A percentile compares a stretch with the other conserved stretches of the same genome.
Evolutionary conservation across 2,113 vertebrate genomes (phyloP).

Genomic region (Poeciliopsis retropinna): DNA sequence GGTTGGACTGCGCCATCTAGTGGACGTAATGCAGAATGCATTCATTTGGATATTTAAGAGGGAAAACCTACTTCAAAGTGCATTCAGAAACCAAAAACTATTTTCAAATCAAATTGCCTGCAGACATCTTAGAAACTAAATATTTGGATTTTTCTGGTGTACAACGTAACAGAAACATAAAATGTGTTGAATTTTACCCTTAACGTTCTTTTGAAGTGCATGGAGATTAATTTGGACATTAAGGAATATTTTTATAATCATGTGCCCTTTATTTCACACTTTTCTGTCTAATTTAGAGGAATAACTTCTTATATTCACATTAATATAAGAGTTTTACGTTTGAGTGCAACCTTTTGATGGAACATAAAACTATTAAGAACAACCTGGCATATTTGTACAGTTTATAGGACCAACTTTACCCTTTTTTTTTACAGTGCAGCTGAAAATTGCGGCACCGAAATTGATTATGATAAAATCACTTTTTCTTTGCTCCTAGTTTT

Average conservation of each 20-base stretch:
- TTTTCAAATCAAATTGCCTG: neutral
- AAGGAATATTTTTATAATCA: too few relatives aligned
- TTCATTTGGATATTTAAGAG: too few relatives aligned
- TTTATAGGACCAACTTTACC: too few relatives aligned
- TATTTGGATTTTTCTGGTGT: too few relatives aligned
- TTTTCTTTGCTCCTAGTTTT: too few relatives aligned
- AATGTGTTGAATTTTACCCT: neutral
- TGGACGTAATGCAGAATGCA: conserved; percentile 17
- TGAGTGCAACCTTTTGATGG: neutral
- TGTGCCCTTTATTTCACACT: neutral
- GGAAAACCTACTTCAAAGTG: neutral
- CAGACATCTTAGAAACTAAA: neutral
- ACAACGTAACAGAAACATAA: too few relatives aligned
- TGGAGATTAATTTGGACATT: neutral
- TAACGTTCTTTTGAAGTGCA: neutral
- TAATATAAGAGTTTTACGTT: neutral
- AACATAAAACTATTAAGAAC: too few relatives aligned
- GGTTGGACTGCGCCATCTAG: conserved; percentile 34
- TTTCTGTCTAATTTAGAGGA: neutral
- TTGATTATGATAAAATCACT: too few relatives aligned
- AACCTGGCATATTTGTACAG: too few relatives aligned
- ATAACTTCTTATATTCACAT: neutral
- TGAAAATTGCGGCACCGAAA: too few relatives aligned
- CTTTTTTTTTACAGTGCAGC: too few relatives aligned
- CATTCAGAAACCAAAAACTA: neutral